A percentile compares a stretch with the other conserved stretches of the same genome.
These are phyloP conservation scores for Perca fluviatilis DNA, from an alignment of 2,113 vertebrate genomes.

Conservation along the genomic window DNA sequence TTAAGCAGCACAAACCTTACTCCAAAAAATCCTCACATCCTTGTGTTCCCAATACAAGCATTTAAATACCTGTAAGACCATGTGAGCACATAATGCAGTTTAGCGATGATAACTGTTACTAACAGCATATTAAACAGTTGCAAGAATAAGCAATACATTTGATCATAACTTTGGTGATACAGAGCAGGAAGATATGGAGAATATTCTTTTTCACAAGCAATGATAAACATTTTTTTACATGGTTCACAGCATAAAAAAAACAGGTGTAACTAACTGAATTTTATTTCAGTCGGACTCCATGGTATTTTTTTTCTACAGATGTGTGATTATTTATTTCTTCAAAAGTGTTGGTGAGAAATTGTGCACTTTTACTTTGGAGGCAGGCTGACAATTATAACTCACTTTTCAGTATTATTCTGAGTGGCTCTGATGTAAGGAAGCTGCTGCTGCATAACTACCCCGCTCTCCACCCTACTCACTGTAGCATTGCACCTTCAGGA, in stretches of 20 bases:
- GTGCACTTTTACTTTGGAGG: slow-evolving; percentile 15
- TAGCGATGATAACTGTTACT: no score
- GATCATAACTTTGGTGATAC: neutral
- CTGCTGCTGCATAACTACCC: slow-evolving; percentile 19
- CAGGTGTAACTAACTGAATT: neutral
- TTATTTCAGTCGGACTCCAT: slow-evolving; percentile 13
- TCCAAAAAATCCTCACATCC: no score
- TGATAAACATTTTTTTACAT: slow-evolving; percentile 7
- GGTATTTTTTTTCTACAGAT: neutral
- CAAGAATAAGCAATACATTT: neutral
- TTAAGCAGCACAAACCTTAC: no score
- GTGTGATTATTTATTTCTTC: slow-evolving; percentile 9
- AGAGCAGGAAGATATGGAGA: neutral
- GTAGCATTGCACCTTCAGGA: neutral
- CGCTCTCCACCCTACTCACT: neutral
- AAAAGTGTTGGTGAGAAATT: slow-evolving; percentile 16
- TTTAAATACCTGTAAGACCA: no score
- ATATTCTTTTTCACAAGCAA: neutral
- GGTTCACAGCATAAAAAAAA: neutral
- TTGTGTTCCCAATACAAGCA: no score
- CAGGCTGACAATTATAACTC: slow-evolving; percentile 36
- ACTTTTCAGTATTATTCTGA: slow-evolving; percentile 26
- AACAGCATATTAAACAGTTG: neutral
- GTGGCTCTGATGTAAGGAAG: slow-evolving; percentile 1
- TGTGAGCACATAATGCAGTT: no score